Evolutionary conservation across 2,888 invertebrate genomes (phyloP).

Genomic region (Microdon myrmicae): DNA sequence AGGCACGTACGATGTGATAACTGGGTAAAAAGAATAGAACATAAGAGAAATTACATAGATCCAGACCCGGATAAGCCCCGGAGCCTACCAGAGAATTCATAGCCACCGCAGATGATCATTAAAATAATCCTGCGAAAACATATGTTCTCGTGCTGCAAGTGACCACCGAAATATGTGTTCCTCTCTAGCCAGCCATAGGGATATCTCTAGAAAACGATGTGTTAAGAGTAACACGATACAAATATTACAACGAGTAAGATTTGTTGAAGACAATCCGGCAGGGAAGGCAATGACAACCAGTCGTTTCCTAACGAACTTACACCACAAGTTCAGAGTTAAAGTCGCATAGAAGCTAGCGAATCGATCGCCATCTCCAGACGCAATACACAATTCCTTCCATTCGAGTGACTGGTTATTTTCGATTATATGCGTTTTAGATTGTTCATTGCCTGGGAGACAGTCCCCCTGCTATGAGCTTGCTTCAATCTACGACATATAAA

Average conservation of each 20-base stretch:
- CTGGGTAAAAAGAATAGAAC: not conserved
- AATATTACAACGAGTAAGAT: constrained; percentile 50
- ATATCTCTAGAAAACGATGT: constrained; percentile 49
- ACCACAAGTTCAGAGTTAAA: constrained; percentile 1
- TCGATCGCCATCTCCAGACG: constrained; percentile 32
- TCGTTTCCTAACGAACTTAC: constrained; percentile 36
- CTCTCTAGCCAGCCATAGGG: not conserved
- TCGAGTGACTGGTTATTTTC: constrained; percentile 45
- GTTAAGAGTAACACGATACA: constrained; percentile 52
- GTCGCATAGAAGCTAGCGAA: constrained; percentile 12
- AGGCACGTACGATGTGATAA: constrained; percentile 3
- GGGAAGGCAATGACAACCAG: constrained; percentile 5
- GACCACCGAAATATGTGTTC: constrained; percentile 42
- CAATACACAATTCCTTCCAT: constrained; percentile 17
- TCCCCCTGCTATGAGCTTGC: constrained; percentile 13
- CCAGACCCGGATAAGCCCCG: constrained; percentile 43
- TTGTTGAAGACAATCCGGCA: constrained; percentile 46
- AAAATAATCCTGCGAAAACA: constrained; percentile 49
- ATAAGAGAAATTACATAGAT: constrained; percentile 30
- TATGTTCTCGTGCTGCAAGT: constrained; percentile 42
- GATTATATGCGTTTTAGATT: constrained; percentile 52
- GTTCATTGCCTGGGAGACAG: constrained; percentile 11
- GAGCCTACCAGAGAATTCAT: constrained; percentile 18
- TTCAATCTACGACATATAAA: constrained; percentile 47
- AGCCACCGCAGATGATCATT: constrained; percentile 43